Conservation (phyloP, 1,140 invertebrate genomes). For the Leptopilina clavipes region DNA sequence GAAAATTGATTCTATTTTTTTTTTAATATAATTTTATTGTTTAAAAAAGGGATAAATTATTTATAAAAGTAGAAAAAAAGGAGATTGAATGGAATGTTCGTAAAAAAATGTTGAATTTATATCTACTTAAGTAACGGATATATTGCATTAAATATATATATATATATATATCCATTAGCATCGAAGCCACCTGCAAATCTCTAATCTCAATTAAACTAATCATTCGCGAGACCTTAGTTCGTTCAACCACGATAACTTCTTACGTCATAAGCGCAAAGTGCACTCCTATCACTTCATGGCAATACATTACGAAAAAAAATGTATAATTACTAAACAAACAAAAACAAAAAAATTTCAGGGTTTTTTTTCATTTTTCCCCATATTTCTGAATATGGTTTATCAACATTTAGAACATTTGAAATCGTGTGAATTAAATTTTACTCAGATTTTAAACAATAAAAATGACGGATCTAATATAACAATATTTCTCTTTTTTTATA, state of each 20-base stretch:
- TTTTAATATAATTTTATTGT: too few species aligned
- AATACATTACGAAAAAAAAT: not conserved
- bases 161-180: not conserved
- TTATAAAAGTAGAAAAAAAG: not conserved
- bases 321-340: not conserved
- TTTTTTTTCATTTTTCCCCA: too few species aligned
- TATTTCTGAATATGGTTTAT: too few species aligned
- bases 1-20: too few species aligned
- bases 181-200: not conserved
- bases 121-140: not conserved
- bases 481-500: too few species aligned
- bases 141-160: not conserved
- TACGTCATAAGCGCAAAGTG: slow-evolving; percentile 40
- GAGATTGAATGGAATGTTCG: not conserved
- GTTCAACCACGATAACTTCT: slow-evolving; percentile 32
- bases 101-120: too few species aligned
- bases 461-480: too few species aligned
- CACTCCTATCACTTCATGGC: slow-evolving; percentile 7
- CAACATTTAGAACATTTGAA: too few species aligned
- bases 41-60: too few species aligned
- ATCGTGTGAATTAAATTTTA: too few species aligned
- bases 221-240: not conserved
- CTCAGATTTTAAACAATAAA: too few species aligned
- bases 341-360: too few species aligned
- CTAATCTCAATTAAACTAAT: slow-evolving; percentile 17